Evolutionary conservation across 1,140 invertebrate genomes (phyloP).

Genomic region (Bombus huntii): DNA sequence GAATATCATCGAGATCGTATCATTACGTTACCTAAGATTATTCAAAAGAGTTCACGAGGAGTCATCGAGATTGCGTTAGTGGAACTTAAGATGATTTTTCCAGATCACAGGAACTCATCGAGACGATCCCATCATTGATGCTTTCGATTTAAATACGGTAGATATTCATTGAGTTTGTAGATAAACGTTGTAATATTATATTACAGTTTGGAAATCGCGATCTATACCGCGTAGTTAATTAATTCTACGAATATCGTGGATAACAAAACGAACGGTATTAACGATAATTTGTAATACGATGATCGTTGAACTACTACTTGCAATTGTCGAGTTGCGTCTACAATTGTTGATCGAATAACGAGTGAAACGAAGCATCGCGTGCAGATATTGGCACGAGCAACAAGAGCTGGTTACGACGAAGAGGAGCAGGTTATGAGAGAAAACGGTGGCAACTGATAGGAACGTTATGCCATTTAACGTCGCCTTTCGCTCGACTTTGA

Average conservation of each 20-base stretch:
- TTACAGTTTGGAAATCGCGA: not conserved
- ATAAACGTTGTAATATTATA: not conserved
- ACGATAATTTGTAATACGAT: not conserved
- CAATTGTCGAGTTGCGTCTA: not conserved
- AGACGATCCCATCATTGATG: not conserved
- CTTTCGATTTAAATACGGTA: too few species aligned
- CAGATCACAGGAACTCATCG: not conserved
- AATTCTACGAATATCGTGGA: not conserved
- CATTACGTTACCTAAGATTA: too few species aligned
- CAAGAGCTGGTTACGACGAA: not conserved
- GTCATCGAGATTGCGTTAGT: not conserved
- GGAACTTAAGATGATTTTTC: not conserved
- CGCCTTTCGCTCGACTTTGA: conserved; percentile 48
- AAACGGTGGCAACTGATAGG: conserved; percentile 21
- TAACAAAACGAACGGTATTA: not conserved
- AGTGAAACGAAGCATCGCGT: not conserved
- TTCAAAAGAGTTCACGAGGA: not conserved
- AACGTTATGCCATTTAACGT: conserved; percentile 54
- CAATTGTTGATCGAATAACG: not conserved
- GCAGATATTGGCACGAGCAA: not conserved
- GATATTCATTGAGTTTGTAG: not conserved
- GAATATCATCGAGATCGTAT: not conserved
- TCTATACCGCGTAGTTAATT: not conserved
- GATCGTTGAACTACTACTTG: not conserved
- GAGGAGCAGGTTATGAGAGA: not conserved